Evolutionary conservation across 2,113 vertebrate genomes (phyloP), one percentile per base, ranked within the genome.

Genomic region (Sula dactylatra): DNA sequence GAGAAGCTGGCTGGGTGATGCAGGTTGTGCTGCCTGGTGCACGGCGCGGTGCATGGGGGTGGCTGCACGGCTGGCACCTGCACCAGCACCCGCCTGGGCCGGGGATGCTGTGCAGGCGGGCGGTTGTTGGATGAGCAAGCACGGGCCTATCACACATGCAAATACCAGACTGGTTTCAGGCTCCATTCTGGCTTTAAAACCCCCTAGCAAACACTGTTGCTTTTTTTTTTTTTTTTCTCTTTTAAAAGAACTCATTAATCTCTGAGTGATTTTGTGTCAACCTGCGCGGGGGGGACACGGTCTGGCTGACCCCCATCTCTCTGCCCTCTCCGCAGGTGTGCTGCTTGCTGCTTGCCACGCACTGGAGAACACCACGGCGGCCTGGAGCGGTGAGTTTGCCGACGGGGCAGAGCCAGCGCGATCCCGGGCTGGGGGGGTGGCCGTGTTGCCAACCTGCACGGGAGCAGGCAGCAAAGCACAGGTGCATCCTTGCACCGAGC

Each of bases 321-420:
- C 83, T 55, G 72, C 11, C 31, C 56, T 56, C 55, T 64, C 71
- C 22, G 0, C 73, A 95, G 94, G 92, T 44, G 66, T 95, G 85
- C 89, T 95, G 81, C 71, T 94, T 25, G 59, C 94, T 6, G 55
- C n/a, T 7, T 94, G 94, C 82, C 94, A 94, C 4, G 94, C 94
- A 0, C 85, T 92, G 94, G 94, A 95, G 38, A 92, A 95, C 92
- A 82, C 89, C 49, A 95, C 94, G 4, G 88, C 76, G 1, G 77
- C 77, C 20, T 0, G 3, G 32, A 89, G 70, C 2, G 92, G 94
- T 92, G 92, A 94, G 94, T 86, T 40, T 27, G 80, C 16, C 10
- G 4, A 25, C 3, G 20, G 40, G n/a, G 34, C 40, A 27, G 32
- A 44, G 11, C 69, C 2, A 4, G 15, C 6, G 2, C 9, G 6